Evolutionary conservation across 1,140 invertebrate genomes (phyloP), one percentile per base, ranked within the genome.

Genomic region (Pectinophora gossypiella): DNA sequence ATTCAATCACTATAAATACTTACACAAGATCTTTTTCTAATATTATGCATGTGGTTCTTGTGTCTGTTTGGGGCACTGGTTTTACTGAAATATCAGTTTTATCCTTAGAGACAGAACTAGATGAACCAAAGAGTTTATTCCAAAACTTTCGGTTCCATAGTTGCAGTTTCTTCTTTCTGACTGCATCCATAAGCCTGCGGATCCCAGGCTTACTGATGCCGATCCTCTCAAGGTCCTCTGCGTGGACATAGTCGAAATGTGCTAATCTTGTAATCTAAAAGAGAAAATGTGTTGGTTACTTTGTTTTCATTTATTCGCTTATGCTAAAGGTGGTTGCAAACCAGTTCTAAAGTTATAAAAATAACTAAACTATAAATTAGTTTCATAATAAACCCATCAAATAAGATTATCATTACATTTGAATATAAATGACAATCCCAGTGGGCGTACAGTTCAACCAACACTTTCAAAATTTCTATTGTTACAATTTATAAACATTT

Each of bases 161-260:
- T 54, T 92, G 91, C 6, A 91, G 89, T 72, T 95, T 94, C 80
- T 93, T 93, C 83, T 97, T 98, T 65, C 97, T 97, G 0, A 98
- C 95, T 19, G 95, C 94, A 87, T 98, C 97, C 68, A 99, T 82
- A 0, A 99, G 81, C 49, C 98, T 89, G 43, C 97, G 88, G 4
- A 96, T 93, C 0, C 96, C 97, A 43, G 98, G 98, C 73, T 96
- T 96, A 23, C 96, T 96, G 72, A 99, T 91, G 7, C 97, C 97
- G 76, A 98, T 96, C 81, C 96, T 95, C 73, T 98, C 97, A 62
- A 99, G 89, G 88, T 99, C 98, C 67, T 98, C 96, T 0, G 93
- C 78, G 65, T 95, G 94, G 3, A 99, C 98, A 91, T 97, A 98
- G 57, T 99, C 97, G 88, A 99, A 99, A 83, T 99, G 98, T 27